Evolutionary conservation across 2,797 vertebrate genomes (phyloP).

Genomic region (Danio jaintianensis): DNA sequence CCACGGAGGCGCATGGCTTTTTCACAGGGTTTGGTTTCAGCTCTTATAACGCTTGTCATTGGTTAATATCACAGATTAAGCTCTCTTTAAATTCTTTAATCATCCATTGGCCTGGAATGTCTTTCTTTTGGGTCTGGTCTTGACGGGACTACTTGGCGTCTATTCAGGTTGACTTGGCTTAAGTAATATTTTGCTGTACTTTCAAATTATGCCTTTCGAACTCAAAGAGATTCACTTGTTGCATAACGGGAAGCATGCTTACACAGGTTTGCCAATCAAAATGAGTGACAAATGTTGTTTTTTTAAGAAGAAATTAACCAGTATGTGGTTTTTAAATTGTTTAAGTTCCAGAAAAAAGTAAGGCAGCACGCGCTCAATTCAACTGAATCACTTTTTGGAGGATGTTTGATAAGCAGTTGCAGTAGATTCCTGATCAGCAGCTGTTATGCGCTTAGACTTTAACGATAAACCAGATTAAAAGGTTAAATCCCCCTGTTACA

Average conservation of each 20-base stretch:
- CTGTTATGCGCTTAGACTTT: slow-evolving; percentile 49
- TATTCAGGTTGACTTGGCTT: slow-evolving; percentile 53
- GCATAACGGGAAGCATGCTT: background rate
- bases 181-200: slow-evolving; percentile 25
- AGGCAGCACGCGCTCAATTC: background rate
- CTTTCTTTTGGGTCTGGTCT: slow-evolving; percentile 52
- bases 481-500: slow-evolving; percentile 62
- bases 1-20: slow-evolving; percentile 41
- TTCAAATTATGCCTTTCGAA: background rate
- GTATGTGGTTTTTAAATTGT: background rate
- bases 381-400: background rate
- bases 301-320: background rate
- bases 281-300: background rate
- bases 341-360: background rate
- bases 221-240: background rate
- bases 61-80: slow-evolving; percentile 53
- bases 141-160: slow-evolving; percentile 22
- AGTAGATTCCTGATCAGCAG: slow-evolving; percentile 34
- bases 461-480: slow-evolving; percentile 66
- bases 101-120: slow-evolving; percentile 45
- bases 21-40: slow-evolving; percentile 57
- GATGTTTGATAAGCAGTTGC: background rate
- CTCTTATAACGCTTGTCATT: slow-evolving; percentile 34
- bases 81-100: slow-evolving; percentile 59
- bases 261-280: background rate